Conservation (phyloP, 1,140 invertebrate species). For the Drosophila leontia region DNA sequence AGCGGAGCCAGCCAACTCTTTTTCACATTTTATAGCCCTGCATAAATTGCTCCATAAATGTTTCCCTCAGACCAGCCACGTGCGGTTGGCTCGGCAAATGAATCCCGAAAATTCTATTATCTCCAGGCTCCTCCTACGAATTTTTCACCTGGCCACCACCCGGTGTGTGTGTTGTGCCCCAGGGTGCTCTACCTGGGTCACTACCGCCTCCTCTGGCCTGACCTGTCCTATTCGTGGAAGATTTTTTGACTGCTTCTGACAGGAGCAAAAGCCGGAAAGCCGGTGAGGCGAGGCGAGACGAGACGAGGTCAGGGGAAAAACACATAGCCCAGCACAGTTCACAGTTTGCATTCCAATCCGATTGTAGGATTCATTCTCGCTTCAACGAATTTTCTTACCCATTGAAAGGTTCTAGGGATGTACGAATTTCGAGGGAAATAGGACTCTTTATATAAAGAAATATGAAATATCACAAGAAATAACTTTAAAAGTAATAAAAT, state of each 20-base stretch:
- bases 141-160: constrained; percentile 3
- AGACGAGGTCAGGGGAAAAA: background rate
- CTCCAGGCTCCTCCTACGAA: background rate
- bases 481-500: too few species aligned
- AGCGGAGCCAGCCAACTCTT: constrained; percentile 19
- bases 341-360: constrained; percentile 39
- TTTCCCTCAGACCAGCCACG: constrained; percentile 17
- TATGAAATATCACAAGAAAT: too few species aligned
- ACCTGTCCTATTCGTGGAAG: constrained; percentile 1
- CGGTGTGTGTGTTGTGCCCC: constrained; percentile 4
- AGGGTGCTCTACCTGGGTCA: constrained; percentile 8
- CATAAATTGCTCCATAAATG: constrained; percentile 73
- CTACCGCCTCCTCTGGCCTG: background rate
- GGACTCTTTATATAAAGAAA: background rate
- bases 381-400: constrained; percentile 1
- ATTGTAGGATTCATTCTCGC: constrained; percentile 25
- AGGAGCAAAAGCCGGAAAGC: constrained; percentile 6
- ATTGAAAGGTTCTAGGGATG: background rate
- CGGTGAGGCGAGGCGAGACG: background rate
- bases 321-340: constrained; percentile 6
- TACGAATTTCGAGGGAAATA: background rate
- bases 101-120: constrained; percentile 50
- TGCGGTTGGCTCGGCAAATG: constrained; percentile 35
- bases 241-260: constrained; percentile 31
- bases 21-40: constrained; percentile 55